These are phyloP conservation scores for Phania funesta DNA, from an alignment of 2,888 invertebrate genomes.

Conservation along the genomic window DNA sequence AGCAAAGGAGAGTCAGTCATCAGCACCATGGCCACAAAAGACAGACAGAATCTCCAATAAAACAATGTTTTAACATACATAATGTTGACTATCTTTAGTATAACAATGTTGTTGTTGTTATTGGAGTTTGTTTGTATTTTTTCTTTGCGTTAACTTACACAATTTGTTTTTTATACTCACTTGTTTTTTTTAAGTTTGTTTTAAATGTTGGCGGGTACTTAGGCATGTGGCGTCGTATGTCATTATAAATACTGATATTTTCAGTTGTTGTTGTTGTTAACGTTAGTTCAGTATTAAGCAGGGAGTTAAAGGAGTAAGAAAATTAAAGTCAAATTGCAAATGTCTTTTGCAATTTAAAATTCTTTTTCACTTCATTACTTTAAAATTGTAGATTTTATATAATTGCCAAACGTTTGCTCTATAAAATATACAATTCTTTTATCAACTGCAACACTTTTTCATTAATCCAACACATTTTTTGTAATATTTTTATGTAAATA, in stretches of 20 bases:
- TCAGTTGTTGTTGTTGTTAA: slow-evolving; percentile 56
- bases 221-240: slow-evolving; percentile 79
- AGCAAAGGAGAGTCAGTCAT: slow-evolving; percentile 61
- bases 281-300: slow-evolving; percentile 37
- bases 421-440: too few species aligned
- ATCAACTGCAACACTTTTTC: too few species aligned
- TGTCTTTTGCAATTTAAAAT: too few species aligned
- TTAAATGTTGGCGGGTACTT: slow-evolving; percentile 70
- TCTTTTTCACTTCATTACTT: too few species aligned
- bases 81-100: slow-evolving; percentile 12
- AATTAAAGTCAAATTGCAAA: background rate
- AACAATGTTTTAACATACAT: slow-evolving; percentile 52
- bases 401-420: too few species aligned
- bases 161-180: slow-evolving; percentile 46
- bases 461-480: too few species aligned
- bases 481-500: too few species aligned
- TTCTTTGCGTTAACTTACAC: slow-evolving; percentile 48
- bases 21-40: slow-evolving; percentile 61
- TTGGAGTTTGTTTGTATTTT: background rate
- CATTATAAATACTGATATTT: slow-evolving; percentile 72
- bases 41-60: slow-evolving; percentile 49
- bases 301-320: background rate
- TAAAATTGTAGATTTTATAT: too few species aligned
- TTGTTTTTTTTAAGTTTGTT: slow-evolving; percentile 36
- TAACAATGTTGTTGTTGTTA: slow-evolving; percentile 1